phyloP scores from a whole-genome alignment of 2,888 invertebrate genomes.

The Marronus borbonicus region DNA sequence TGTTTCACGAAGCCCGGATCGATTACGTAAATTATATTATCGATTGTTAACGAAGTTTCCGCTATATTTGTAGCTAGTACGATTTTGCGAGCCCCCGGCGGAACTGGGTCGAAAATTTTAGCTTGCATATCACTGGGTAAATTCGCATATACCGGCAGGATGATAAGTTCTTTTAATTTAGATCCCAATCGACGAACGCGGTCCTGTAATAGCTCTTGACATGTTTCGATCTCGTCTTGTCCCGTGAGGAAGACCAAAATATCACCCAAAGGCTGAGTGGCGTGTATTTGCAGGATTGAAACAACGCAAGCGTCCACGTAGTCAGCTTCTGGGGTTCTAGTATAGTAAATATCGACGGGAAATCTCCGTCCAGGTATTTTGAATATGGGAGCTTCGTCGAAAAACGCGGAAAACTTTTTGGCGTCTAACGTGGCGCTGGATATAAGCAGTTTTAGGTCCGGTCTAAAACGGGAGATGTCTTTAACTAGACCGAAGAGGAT shows the following conservation, averaged over 20 bases:
- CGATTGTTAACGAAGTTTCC: slow-evolving; percentile 98
- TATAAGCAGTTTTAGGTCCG: slow-evolving; percentile 95
- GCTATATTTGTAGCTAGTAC: slow-evolving; percentile 99
- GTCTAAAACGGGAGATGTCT: slow-evolving; percentile 93
- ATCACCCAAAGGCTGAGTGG: slow-evolving; percentile 96
- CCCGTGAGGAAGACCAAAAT: slow-evolving; percentile 97
- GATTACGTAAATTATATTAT: slow-evolving; percentile 98
- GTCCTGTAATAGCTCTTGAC: slow-evolving; percentile 91
- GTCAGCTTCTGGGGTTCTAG: slow-evolving; percentile 99
- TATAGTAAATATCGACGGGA: slow-evolving; percentile 99
- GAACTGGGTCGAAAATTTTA: slow-evolving; percentile 98
- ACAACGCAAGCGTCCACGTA: slow-evolving; percentile 99
- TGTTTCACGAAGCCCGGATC: slow-evolving; percentile 99
- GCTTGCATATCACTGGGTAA: slow-evolving; percentile 99
- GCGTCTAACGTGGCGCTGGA: slow-evolving; percentile 99
- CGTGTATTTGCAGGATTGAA: slow-evolving; percentile 97
- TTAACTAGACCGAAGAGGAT: slow-evolving; percentile 97
- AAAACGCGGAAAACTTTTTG: slow-evolving; percentile 97
- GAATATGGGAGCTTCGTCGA: slow-evolving; percentile 98
- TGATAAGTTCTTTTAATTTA: slow-evolving; percentile 92
- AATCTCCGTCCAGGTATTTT: slow-evolving; percentile 95
- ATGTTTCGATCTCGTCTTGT: slow-evolving; percentile 92
- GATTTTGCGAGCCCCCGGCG: slow-evolving; percentile 96
- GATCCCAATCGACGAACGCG: slow-evolving; percentile 92
- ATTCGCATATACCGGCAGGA: slow-evolving; percentile 98